These are phyloP conservation scores for Physella acuta DNA, from an alignment of 1,140 invertebrate species.

Conservation along the genomic window DNA sequence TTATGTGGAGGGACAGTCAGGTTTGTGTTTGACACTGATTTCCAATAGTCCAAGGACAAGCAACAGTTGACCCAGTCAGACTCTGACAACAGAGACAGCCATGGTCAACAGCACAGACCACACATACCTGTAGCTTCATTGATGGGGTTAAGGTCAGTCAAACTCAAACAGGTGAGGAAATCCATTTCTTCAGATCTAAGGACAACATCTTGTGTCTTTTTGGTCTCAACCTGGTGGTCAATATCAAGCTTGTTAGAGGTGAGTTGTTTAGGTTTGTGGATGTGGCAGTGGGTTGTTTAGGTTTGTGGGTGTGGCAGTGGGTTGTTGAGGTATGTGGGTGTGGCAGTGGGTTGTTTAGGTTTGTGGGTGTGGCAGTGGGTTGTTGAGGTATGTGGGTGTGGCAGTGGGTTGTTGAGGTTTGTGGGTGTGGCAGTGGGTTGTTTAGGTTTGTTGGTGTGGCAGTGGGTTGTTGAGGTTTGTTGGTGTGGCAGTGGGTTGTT, in stretches of 20 bases:
- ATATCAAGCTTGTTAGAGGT: background rate
- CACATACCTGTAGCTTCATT: conserved; percentile 29
- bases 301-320: too few species aligned
- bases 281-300: too few species aligned
- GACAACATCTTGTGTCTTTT: conserved; percentile 1
- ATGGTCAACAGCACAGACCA: background rate
- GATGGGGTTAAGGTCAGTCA: conserved; percentile 26
- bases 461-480: too few species aligned
- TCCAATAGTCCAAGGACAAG: background rate
- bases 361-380: too few species aligned
- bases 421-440: too few species aligned
- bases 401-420: too few species aligned
- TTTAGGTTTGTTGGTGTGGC: too few species aligned
- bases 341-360: too few species aligned
- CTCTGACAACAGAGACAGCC: background rate
- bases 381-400: too few species aligned
- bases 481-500: too few species aligned
- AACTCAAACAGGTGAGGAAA: conserved; percentile 14
- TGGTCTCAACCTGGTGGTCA: background rate
- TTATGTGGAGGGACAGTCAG: background rate
- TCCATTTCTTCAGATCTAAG: conserved; percentile 3
- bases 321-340: too few species aligned
- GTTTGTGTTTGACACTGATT: background rate
- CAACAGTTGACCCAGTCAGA: background rate
- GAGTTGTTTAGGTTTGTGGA: too few species aligned